phyloP scores from a whole-genome alignment of 1,140 invertebrate species.

The Drosophila lini region DNA sequence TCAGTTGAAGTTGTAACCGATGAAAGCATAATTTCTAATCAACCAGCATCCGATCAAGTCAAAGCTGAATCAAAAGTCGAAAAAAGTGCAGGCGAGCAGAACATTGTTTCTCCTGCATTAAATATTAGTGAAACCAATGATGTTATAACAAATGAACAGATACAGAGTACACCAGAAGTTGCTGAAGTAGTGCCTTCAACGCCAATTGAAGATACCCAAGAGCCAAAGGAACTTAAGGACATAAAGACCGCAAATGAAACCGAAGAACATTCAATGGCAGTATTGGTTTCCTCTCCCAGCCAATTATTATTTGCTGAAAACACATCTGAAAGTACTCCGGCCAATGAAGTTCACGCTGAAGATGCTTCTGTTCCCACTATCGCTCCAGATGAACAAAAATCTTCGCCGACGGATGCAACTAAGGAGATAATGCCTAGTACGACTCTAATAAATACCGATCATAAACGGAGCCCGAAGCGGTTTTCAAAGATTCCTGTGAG shows the following conservation, averaged over 20 bases:
- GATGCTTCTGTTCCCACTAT: too few relatives aligned
- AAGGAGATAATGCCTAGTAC: neutral
- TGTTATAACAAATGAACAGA: neutral
- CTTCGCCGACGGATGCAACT: neutral
- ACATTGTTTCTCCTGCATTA: neutral
- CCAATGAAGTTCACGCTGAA: neutral
- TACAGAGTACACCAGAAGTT: neutral
- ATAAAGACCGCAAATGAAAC: neutral
- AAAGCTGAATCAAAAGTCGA: neutral
- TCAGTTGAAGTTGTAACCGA: neutral
- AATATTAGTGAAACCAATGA: neutral
- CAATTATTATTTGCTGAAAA: neutral
- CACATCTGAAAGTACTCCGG: neutral
- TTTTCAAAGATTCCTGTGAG: conserved; percentile 73
- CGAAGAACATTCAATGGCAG: neutral
- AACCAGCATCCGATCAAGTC: neutral
- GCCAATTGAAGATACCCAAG: neutral
- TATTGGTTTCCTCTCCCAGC: neutral
- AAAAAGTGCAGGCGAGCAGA: neutral
- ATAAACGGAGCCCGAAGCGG: conserved; percentile 46
- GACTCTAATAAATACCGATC: neutral
- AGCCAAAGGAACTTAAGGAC: neutral
- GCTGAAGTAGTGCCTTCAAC: too few relatives aligned
- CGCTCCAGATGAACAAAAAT: too few relatives aligned
- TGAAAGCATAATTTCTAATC: neutral